Evolutionary conservation across 2,113 vertebrate genomes (phyloP).

Genomic region (Acanthisitta chloris): DNA sequence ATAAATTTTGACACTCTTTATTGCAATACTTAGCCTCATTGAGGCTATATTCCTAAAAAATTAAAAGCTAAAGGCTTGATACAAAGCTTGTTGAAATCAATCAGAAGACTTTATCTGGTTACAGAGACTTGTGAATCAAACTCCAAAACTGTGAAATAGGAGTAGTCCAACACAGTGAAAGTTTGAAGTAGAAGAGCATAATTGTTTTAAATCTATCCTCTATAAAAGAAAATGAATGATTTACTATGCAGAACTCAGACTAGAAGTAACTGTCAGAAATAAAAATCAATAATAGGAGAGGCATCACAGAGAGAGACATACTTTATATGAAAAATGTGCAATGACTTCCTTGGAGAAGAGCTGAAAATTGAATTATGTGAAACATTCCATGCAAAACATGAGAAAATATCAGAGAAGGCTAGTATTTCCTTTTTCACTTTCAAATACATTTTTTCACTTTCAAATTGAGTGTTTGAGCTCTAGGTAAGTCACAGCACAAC

Average conservation of each 20-base stretch:
- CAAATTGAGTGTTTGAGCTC: background rate
- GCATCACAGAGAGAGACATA: background rate
- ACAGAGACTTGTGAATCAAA: background rate
- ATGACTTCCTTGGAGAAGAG: background rate
- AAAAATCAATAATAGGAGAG: background rate
- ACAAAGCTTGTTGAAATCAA: background rate
- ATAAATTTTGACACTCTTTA: background rate
- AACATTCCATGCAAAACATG: background rate
- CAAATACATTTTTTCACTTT: background rate
- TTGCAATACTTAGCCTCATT: background rate
- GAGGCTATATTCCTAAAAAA: background rate
- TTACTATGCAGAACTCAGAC: background rate
- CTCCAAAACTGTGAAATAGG: background rate
- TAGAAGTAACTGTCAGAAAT: background rate
- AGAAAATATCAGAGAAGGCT: background rate
- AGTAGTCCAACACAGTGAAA: background rate
- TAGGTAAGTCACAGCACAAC: background rate
- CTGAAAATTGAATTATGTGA: background rate
- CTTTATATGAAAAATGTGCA: background rate
- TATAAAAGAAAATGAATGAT: background rate
- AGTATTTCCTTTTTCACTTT: background rate
- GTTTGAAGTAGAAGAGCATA: background rate
- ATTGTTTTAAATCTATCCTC: background rate
- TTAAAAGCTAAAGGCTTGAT: background rate
- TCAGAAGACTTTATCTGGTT: background rate